These are phyloP conservation scores for Pterocles orientalis DNA, from an alignment of 2,113 vertebrate species.

Conservation along the genomic window DNA sequence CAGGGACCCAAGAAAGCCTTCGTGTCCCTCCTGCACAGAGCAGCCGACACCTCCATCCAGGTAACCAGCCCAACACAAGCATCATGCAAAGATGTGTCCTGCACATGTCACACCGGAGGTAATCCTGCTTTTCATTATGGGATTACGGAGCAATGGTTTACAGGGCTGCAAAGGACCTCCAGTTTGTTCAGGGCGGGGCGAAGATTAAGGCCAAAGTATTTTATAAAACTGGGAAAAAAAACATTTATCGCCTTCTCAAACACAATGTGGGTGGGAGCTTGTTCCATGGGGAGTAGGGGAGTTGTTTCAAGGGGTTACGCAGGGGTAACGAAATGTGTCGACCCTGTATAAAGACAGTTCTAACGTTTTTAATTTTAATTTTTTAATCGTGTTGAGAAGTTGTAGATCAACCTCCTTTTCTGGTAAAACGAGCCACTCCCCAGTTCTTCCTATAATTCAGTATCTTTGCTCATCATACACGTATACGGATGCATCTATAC, in stretches of 20 bases:
- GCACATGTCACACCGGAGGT: not conserved
- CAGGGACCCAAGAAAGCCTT: not conserved
- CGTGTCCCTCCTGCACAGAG: not conserved
- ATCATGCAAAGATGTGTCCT: not conserved
- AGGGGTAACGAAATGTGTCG: not conserved
- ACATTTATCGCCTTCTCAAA: not conserved
- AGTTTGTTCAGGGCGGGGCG: rapidly evolving
- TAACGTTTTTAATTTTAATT: not conserved
- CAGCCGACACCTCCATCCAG: not conserved
- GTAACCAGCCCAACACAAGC: not conserved
- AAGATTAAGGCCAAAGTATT: not conserved
- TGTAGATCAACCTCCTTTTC: not conserved
- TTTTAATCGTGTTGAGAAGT: not conserved
- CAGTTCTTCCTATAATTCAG: not conserved
- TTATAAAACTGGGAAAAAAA: not conserved
- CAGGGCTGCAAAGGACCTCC: not conserved
- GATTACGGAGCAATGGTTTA: not conserved
- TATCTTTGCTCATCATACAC: not conserved
- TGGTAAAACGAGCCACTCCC: not conserved
- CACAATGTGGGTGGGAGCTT: rapidly evolving
- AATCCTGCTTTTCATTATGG: conserved; percentile 29
- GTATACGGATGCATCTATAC: rapidly evolving
- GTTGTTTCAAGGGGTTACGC: not conserved
- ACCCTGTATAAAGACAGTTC: not conserved
- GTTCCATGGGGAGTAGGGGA: not conserved